Percentiles rank a stretch among this genome's conserved stretches.
phyloP scores from a whole-genome alignment of 2,113 vertebrate species.

The Psammodynastes pulverulentus region DNA sequence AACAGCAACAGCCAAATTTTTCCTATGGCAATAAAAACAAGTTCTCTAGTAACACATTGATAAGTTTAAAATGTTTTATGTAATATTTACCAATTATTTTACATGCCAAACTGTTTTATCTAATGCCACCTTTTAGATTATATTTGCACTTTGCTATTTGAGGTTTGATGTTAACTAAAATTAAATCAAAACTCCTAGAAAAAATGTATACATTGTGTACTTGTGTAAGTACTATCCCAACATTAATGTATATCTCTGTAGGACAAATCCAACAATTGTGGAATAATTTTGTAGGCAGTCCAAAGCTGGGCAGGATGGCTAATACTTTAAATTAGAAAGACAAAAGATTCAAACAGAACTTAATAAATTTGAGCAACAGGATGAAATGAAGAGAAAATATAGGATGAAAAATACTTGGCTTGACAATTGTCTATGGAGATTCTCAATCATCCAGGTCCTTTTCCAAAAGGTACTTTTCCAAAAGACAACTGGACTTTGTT shows the following conservation, averaged over 20 bases:
- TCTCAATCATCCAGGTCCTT: no score
- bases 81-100: not conserved
- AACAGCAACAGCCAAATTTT: not conserved
- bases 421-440: no score
- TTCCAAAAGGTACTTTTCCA: no score
- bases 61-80: not conserved
- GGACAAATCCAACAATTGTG: not conserved
- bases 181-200: not conserved
- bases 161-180: not conserved
- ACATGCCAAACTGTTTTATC: not conserved
- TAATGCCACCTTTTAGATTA: not conserved
- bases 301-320: not conserved
- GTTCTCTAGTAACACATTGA: not conserved
- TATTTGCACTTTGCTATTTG: not conserved
- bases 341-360: not conserved
- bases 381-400: no score
- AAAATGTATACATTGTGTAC: not conserved
- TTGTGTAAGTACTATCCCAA: not conserved
- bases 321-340: not conserved
- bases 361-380: no score
- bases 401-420: no score
- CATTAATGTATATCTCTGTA: not conserved
- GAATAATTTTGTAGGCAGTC: not conserved
- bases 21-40: not conserved
- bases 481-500: no score